Evolutionary conservation across 2,888 invertebrate genomes (phyloP).

Genomic region (Margaritifera margaritifera): DNA sequence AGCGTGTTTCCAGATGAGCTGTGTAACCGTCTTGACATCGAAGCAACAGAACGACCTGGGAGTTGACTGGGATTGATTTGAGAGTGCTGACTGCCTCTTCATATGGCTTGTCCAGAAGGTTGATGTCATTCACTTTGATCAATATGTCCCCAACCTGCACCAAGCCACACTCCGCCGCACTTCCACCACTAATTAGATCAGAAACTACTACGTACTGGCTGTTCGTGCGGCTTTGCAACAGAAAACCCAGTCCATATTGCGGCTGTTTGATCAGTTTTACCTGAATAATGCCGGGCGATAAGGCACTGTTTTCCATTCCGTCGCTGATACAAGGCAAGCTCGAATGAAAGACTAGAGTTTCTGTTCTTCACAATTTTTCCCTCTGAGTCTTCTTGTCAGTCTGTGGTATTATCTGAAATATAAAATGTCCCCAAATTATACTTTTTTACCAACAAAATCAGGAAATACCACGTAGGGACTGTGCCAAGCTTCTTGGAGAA

Average conservation of each 20-base stretch:
- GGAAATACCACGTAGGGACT: no score
- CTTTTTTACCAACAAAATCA: no score
- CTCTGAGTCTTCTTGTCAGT: no score
- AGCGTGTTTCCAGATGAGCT: slow-evolving; percentile 66
- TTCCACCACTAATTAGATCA: slow-evolving; percentile 62
- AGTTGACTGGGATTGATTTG: slow-evolving; percentile 54
- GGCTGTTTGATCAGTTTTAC: slow-evolving; percentile 63
- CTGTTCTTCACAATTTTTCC: no score
- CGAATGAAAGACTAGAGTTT: no score
- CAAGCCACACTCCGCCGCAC: slow-evolving; percentile 66
- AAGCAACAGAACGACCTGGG: slow-evolving; percentile 61
- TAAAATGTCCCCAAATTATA: no score
- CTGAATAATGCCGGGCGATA: slow-evolving; percentile 51
- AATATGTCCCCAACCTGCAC: slow-evolving; percentile 68
- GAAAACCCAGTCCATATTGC: slow-evolving; percentile 65
- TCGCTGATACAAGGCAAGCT: no score
- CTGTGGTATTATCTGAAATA: no score
- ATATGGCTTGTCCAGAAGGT: slow-evolving; percentile 61
- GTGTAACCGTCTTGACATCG: slow-evolving; percentile 65
- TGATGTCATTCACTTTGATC: slow-evolving; percentile 64
- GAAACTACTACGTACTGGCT: slow-evolving; percentile 62
- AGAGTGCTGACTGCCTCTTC: slow-evolving; percentile 58
- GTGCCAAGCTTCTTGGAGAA: no score
- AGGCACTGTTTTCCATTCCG: background rate
- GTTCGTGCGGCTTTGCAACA: slow-evolving; percentile 58